A percentile compares a stretch with the other conserved stretches of the same genome.
phyloP scores from a whole-genome alignment of 2,888 invertebrate genomes.

The Tigriopus californicus region DNA sequence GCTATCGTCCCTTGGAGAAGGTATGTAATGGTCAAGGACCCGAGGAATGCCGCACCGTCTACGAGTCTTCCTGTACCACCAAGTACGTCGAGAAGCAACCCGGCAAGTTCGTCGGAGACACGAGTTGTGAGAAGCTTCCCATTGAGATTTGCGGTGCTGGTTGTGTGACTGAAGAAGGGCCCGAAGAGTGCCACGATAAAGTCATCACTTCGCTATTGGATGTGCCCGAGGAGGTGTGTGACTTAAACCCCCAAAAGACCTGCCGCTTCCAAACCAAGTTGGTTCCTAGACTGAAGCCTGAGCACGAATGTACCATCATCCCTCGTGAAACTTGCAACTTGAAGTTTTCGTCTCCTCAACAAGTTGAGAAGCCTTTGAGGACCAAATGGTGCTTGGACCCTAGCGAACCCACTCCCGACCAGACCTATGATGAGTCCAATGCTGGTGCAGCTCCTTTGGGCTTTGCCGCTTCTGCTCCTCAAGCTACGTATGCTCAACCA shows the following conservation, averaged over 20 bases:
- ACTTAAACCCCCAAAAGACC: conserved; percentile 14
- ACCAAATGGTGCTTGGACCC: conserved; percentile 12
- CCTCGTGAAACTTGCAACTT: conserved; percentile 13
- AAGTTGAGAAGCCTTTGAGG: conserved; percentile 1
- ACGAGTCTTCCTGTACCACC: conserved; percentile 14
- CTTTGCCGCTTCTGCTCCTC: background rate
- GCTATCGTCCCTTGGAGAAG: conserved; percentile 9
- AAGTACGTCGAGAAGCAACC: conserved; percentile 2
- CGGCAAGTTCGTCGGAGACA: conserved; percentile 13
- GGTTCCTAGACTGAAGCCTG: conserved; percentile 11
- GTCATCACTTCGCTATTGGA: conserved; percentile 1
- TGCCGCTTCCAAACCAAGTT: conserved; percentile 7
- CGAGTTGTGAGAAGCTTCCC: conserved; percentile 13
- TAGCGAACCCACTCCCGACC: background rate
- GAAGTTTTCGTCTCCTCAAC: background rate
- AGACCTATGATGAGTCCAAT: conserved; percentile 11
- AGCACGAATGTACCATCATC: conserved; percentile 13
- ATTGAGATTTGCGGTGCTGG: conserved; percentile 11
- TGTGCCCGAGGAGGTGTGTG: conserved; percentile 12
- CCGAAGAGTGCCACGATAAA: conserved; percentile 14
- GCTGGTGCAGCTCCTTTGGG: conserved; percentile 4
- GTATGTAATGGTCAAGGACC: conserved; percentile 14
- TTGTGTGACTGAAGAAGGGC: conserved; percentile 3
- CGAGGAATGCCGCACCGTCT: conserved; percentile 11
- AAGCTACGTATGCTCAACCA: background rate